Base-by-base conservation (phyloP, 1,140 invertebrate species). In the Euwallacea similis region DNA sequence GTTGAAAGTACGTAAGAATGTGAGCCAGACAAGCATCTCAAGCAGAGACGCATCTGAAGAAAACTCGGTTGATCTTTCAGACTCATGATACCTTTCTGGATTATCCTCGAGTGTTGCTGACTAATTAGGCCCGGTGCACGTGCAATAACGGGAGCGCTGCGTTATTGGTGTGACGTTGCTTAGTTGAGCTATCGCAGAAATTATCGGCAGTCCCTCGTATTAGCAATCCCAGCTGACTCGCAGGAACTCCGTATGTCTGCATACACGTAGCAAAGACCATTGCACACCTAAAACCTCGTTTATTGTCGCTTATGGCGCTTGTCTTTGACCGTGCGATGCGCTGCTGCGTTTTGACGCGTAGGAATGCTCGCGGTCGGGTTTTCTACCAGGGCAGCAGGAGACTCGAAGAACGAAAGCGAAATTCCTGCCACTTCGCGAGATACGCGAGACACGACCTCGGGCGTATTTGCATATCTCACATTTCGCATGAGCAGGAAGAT, bases 271-370 rank as follows among this genome's bases (percentile, higher is more conserved):
- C 10, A 50, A 50, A 50, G 10, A 10, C 10, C 47, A 11, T 10
- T 50, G 13, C 54, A 56, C 56, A 41, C 42, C 56, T 59, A 59
- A 59, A 59, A 59, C 41, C 16, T 10, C 11, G 7, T 63, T 61
- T 41, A 43, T 61, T 43, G 59, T 41, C 21, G 33, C 15, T 42
- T 59, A 61, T 69, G 11, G 58, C 46, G 58, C 41, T 61, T 62
- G 53, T 58, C 64, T 66, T 66, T 66, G 42, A 16, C 54, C n/a
- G 64, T 66, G 64, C 21, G 42, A 66, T 66, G 64, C 64, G 64
- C 64, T 44, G 7, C 54, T 56, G n/a, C 15, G 42, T 58, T 56
- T 56, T 66, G 64, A 66, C 64, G 64, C 64, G 64, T 42, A 10
- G 41, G 64, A 66, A 58, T 56, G 64, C 64, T 66, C 64, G 15